These are phyloP conservation scores for Stomatorhinus ivindoensis DNA, from an alignment of 2,113 vertebrate genomes.

Conservation along the genomic window DNA sequence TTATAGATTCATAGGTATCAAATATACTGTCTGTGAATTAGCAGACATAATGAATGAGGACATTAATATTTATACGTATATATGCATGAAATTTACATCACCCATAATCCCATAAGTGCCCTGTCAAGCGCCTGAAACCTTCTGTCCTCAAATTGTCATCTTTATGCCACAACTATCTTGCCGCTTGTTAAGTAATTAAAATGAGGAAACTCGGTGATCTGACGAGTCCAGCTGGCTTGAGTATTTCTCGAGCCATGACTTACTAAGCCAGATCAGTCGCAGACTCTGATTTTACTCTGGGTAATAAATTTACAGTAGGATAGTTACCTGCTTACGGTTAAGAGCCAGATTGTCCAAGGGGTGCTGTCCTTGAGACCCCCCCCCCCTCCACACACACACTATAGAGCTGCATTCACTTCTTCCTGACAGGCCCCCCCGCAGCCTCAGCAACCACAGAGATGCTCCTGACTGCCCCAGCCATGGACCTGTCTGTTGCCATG, in stretches of 20 bases:
- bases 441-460: background rate
- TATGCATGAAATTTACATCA: constrained; percentile 12
- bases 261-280: background rate
- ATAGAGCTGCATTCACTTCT: background rate
- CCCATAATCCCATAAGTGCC: constrained; percentile 14
- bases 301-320: too few species aligned
- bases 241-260: background rate
- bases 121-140: constrained; percentile 1
- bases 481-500: constrained; percentile 72
- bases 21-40: background rate
- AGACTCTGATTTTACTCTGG: background rate
- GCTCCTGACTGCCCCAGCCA: constrained; percentile 15
- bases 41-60: background rate
- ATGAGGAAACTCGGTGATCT: background rate
- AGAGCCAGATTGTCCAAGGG: background rate
- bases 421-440: background rate
- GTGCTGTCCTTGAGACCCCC: background rate
- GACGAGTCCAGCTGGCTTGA: background rate
- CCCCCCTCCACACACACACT: background rate
- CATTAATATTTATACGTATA: background rate
- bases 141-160: background rate
- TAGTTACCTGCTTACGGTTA: background rate
- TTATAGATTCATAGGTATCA: background rate
- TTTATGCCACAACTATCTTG: background rate
- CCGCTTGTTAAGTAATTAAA: background rate